phyloP scores from a whole-genome alignment of 2,797 vertebrate genomes.

The Masticophis lateralis region DNA sequence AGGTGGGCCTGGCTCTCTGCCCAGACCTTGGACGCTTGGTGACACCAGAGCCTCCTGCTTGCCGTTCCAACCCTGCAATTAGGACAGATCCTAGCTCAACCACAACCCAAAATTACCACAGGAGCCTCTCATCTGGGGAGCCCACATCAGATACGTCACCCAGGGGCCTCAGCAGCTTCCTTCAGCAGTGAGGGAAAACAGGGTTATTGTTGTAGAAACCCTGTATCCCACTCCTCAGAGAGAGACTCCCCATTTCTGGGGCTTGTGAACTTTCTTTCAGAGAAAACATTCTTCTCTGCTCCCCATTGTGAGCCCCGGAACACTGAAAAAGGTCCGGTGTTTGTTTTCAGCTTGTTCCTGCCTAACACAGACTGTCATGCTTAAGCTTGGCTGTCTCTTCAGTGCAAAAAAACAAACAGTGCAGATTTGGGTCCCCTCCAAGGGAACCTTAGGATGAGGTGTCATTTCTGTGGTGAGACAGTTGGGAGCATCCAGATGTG shows the following conservation, averaged over 20 bases:
- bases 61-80: slow-evolving; percentile 37
- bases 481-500: slow-evolving; percentile 58
- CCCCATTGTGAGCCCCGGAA: background rate
- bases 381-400: slow-evolving; percentile 2
- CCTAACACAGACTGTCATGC: background rate
- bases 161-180: slow-evolving; percentile 24
- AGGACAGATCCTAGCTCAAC: slow-evolving; percentile 42
- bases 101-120: slow-evolving; percentile 38
- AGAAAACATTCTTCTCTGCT: background rate
- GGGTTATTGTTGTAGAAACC: background rate
- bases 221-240: background rate
- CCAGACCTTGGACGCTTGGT: slow-evolving; percentile 28
- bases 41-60: slow-evolving; percentile 35
- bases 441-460: slow-evolving; percentile 42
- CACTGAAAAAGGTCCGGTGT: background rate
- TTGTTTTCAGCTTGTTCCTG: background rate
- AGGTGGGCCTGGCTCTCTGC: slow-evolving; percentile 36
- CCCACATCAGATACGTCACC: slow-evolving; percentile 37
- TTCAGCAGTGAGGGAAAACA: slow-evolving; percentile 1
- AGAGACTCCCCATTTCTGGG: background rate
- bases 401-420: slow-evolving; percentile 11
- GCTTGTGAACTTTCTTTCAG: background rate
- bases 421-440: slow-evolving; percentile 2
- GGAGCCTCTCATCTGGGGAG: slow-evolving; percentile 42
- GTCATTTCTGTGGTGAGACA: slow-evolving; percentile 58